phyloP scores from a whole-genome alignment of 2,888 invertebrate genomes.

The Pterostichus niger region DNA sequence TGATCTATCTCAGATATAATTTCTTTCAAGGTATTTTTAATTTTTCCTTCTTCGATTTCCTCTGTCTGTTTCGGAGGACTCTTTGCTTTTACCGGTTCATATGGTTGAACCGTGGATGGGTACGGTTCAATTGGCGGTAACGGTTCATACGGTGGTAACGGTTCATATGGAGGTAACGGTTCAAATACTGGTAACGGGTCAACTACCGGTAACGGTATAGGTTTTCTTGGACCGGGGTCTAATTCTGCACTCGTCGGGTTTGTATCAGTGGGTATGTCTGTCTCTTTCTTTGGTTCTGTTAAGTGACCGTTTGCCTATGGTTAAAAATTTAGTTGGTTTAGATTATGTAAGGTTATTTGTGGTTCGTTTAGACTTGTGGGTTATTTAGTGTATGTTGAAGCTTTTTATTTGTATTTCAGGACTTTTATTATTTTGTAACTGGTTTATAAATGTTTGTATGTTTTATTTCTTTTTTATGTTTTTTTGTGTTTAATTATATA shows the following conservation, averaged over 20 bases:
- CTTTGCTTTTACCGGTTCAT: slow-evolving; percentile 26
- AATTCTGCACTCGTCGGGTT: slow-evolving; percentile 62
- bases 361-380: background rate
- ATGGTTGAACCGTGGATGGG: background rate
- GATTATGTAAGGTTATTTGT: background rate
- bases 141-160: background rate
- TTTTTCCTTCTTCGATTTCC: slow-evolving; percentile 79
- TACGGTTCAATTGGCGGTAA: background rate
- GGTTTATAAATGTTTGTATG: background rate
- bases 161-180: too few relatives aligned
- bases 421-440: background rate
- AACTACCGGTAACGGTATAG: slow-evolving; percentile 5
- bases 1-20: slow-evolving; percentile 82
- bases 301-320: slow-evolving; percentile 56
- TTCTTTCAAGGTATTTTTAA: slow-evolving; percentile 80
- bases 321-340: slow-evolving; percentile 27
- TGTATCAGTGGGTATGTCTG: slow-evolving; percentile 62
- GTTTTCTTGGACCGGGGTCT: slow-evolving; percentile 50
- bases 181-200: slow-evolving; percentile 20
- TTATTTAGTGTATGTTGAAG: slow-evolving; percentile 41
- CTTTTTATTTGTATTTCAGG: slow-evolving; percentile 35
- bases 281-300: slow-evolving; percentile 55
- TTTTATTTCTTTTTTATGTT: background rate
- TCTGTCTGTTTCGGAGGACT: slow-evolving; percentile 56
- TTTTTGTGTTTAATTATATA: background rate